phyloP scores from a whole-genome alignment of 2,888 invertebrate species.

The Cantharis nigra region DNA sequence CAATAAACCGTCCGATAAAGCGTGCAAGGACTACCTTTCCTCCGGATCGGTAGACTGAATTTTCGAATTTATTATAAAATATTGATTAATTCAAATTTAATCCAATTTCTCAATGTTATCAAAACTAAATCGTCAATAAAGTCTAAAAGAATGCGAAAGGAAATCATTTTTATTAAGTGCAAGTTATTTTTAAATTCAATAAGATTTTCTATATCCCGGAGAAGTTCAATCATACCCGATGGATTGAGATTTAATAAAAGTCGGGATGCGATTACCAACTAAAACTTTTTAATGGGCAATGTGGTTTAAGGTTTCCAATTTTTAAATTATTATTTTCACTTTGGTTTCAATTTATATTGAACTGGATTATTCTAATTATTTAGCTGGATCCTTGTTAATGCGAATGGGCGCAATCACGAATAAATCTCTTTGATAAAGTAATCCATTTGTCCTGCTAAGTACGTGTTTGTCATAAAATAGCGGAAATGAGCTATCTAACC shows the following conservation, averaged over 20 bases:
- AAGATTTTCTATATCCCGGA: not conserved
- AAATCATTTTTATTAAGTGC: not conserved
- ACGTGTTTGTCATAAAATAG: not conserved
- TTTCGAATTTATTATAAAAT: not conserved
- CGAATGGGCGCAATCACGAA: not conserved
- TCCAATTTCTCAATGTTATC: not conserved
- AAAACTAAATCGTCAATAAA: not conserved
- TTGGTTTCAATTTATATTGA: not conserved
- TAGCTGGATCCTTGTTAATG: not conserved
- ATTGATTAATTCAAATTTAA: not conserved
- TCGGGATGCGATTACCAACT: not conserved
- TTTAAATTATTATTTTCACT: not conserved
- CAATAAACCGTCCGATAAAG: not conserved
- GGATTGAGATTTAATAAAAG: not conserved
- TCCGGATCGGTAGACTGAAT: not conserved
- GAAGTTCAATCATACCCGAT: not conserved
- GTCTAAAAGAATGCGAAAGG: not conserved
- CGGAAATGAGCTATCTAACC: not conserved
- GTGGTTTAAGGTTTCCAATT: not conserved
- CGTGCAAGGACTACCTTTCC: not conserved
- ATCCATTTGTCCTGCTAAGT: not conserved
- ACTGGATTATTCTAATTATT: not conserved
- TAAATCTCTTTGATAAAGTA: not conserved
- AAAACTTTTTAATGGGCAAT: not conserved
- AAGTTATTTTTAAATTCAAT: not conserved